Evolutionary conservation across 1,140 invertebrate species (phyloP), one percentile per base, ranked within the genome.

Genomic region (Tetramorium alpestre): DNA sequence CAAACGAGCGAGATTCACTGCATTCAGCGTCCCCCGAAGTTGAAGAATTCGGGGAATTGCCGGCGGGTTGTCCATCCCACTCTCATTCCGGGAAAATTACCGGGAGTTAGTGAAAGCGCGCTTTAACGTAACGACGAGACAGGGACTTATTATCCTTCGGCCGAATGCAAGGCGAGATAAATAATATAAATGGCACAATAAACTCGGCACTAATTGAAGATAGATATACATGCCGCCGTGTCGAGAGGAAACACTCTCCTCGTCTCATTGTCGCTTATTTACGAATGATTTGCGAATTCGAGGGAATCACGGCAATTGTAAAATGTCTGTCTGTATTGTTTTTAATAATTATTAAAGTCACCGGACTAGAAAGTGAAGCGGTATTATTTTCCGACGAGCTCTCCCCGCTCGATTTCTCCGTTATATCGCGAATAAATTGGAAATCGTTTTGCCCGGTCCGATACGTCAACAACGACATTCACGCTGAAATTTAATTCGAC

Each of bases 391-490:
- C 25, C 41, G n/a, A 33, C 38, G 65, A 11, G 13, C n/a, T 13
- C 13, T 16, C n/a, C 18, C 13, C n/a, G 80, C 67, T 67, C 41
- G 44, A 73, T 60, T 82, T 82, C 60, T 82, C 7, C 41, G 25
- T 16, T 33, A 18, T 82, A 73, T 82, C 47, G 11, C 54, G n/a
- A 49, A 60, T 62, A 75, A 84, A 75, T 84, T 84, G 80, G 80
- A 75, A 84, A 84, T 84, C 69, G 54, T 75, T 84, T 41, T 4
- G 41, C 33, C 44, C 13, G 41, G 8, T 18, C n/a, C 64, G 64
- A 84, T 84, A 84, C 54, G 41, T 84, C 69, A 84, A 84, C 80
- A 84, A 60, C 80, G 58, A 73, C 69, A 73, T 84, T 84, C 80
- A 82, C 22, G 69, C 73, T 25, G 38, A 75, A 84, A 84, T 84